Conservation (phyloP, 2,888 invertebrate species). For the Fragum fragum region DNA sequence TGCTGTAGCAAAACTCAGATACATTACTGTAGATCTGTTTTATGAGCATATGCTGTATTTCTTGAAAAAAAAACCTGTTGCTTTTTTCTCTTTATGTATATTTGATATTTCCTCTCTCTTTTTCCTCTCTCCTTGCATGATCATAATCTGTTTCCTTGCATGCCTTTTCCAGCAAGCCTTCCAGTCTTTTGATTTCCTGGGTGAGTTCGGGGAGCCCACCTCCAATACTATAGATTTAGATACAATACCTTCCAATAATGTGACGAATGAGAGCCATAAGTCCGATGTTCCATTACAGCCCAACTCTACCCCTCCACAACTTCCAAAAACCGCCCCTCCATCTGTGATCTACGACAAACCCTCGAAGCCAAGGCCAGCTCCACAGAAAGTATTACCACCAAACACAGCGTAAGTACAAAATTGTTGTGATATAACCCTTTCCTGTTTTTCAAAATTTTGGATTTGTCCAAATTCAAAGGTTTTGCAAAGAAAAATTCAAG, state of each 20-base stretch:
- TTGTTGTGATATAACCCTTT: no score
- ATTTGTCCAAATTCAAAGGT: no score
- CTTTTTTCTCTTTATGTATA: no score
- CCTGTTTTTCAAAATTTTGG: no score
- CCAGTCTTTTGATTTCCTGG: conserved; percentile 49
- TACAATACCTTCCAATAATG: conserved; percentile 6
- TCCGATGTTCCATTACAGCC: conserved; percentile 25
- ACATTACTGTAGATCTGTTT: no score
- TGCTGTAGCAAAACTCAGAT: no score
- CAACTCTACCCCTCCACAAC: conserved; percentile 12
- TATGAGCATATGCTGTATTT: no score
- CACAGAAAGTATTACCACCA: conserved; percentile 23
- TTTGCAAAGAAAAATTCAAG: no score
- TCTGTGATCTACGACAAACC: conserved; percentile 8
- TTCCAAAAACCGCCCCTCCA: conserved; percentile 25
- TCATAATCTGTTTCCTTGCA: conserved; percentile 7
- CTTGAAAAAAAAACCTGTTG: no score
- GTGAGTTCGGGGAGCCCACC: conserved; percentile 23
- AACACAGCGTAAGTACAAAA: conserved; percentile 12
- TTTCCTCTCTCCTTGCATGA: neutral
- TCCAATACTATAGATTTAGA: conserved; percentile 23
- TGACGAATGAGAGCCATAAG: conserved; percentile 2
- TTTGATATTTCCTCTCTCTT: neutral
- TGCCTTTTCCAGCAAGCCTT: conserved; percentile 30
- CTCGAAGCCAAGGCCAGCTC: conserved; percentile 15